Evolutionary conservation across 2,797 vertebrate species (phyloP).

Genomic region (Sebastes aleutianus): DNA sequence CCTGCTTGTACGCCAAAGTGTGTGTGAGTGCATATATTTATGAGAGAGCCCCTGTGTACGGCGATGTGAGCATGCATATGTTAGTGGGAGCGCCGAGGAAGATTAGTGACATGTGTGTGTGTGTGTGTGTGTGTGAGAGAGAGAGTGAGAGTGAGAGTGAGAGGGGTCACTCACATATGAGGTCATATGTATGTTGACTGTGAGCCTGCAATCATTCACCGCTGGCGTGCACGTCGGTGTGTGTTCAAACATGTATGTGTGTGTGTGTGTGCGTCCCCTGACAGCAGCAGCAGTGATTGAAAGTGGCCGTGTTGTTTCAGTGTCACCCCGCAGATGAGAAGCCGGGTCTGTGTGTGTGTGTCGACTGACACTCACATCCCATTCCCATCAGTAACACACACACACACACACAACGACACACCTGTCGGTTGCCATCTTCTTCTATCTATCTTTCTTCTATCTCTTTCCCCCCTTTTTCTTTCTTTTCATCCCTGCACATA

Average conservation of each 20-base stretch:
- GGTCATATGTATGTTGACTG: conserved; percentile 53
- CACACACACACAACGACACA: background rate
- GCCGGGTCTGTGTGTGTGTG: conserved; percentile 26
- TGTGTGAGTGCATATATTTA: conserved; percentile 67
- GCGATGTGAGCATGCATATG: conserved; percentile 70
- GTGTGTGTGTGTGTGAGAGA: background rate
- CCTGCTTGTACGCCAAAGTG: conserved; percentile 26
- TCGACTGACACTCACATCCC: conserved; percentile 37
- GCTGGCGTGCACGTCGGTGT: background rate
- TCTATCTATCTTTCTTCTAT: background rate
- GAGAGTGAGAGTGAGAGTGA: background rate
- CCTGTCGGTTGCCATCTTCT: conserved; percentile 9
- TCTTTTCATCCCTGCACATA: background rate
- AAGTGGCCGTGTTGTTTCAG: conserved; percentile 63
- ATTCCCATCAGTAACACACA: conserved; percentile 26
- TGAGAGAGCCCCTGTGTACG: conserved; percentile 47
- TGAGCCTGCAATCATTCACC: conserved; percentile 48
- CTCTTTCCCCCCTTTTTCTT: background rate
- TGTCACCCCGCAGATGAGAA: conserved; percentile 55
- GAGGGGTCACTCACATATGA: conserved; percentile 39
- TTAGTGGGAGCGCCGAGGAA: conserved; percentile 38
- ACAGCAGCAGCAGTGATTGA: conserved; percentile 53
- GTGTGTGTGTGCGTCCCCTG: conserved; percentile 7
- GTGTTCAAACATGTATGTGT: background rate
- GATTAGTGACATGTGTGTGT: conserved; percentile 20